Evolutionary conservation across 2,797 vertebrate genomes (phyloP).

Genomic region (Phoeniculus purpureus): DNA sequence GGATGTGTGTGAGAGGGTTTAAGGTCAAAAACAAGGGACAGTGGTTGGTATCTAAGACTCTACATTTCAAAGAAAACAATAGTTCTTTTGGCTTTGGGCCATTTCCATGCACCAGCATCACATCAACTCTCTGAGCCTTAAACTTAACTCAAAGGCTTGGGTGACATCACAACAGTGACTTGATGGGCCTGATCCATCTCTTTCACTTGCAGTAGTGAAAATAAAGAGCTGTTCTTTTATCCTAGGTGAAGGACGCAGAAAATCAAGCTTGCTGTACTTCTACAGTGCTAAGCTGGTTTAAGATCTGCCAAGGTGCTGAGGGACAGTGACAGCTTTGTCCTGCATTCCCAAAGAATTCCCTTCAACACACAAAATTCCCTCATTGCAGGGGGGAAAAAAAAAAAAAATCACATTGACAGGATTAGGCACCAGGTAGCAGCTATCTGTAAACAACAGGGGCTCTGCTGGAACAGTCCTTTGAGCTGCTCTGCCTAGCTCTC

Average conservation of each 20-base stretch:
- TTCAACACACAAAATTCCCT: neutral
- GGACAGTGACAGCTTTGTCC: fast-evolving
- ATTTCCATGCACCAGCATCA: neutral
- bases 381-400: neutral
- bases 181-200: neutral
- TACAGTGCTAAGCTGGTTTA: neutral
- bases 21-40: neutral
- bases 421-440: neutral
- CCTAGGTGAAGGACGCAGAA: neutral
- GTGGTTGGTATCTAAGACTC: neutral
- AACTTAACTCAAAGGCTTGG: neutral
- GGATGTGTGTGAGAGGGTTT: fast-evolving
- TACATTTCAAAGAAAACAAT: neutral
- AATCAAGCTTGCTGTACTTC: neutral
- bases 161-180: neutral
- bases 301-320: neutral
- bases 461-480: neutral
- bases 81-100: neutral
- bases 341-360: neutral
- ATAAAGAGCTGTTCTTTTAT: neutral
- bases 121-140: neutral
- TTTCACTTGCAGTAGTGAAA: neutral
- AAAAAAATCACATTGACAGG: neutral
- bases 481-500: neutral
- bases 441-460: neutral